Conservation (phyloP, 2,888 invertebrate genomes). For the Eurytoma adleriae region DNA sequence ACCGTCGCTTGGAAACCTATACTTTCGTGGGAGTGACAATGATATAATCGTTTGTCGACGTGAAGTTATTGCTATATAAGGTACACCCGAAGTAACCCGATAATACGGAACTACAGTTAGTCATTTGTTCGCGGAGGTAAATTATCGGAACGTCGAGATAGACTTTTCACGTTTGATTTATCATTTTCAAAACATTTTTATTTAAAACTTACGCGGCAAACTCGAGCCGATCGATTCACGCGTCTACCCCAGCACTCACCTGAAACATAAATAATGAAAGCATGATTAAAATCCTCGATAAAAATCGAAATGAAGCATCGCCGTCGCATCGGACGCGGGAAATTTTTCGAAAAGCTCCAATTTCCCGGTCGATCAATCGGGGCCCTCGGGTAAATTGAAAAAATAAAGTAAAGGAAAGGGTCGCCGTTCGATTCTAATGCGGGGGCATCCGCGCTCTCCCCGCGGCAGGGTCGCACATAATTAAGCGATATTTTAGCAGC, state of each 20-base stretch:
- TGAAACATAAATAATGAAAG: no score
- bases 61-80: slow-evolving; percentile 11
- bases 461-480: not conserved
- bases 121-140: slow-evolving; percentile 2
- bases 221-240: not conserved
- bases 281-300: no score
- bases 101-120: slow-evolving; percentile 17
- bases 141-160: not conserved
- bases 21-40: slow-evolving; percentile 10
- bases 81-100: slow-evolving; percentile 5
- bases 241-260: not conserved
- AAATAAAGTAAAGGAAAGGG: slow-evolving; percentile 3
- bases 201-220: no score
- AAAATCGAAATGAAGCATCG: no score
- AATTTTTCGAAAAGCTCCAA: no score
- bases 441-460: not conserved
- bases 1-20: not conserved
- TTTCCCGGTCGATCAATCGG: no score
- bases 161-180: not conserved
- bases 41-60: slow-evolving; percentile 19
- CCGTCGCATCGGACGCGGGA: no score
- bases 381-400: no score
- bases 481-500: not conserved
- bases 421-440: slow-evolving; percentile 19
- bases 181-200: not conserved